Percentiles rank a stretch among this genome's conserved stretches.
Evolutionary conservation across 2,888 invertebrate species (phyloP).

Genomic region (Spisula subtruncata): DNA sequence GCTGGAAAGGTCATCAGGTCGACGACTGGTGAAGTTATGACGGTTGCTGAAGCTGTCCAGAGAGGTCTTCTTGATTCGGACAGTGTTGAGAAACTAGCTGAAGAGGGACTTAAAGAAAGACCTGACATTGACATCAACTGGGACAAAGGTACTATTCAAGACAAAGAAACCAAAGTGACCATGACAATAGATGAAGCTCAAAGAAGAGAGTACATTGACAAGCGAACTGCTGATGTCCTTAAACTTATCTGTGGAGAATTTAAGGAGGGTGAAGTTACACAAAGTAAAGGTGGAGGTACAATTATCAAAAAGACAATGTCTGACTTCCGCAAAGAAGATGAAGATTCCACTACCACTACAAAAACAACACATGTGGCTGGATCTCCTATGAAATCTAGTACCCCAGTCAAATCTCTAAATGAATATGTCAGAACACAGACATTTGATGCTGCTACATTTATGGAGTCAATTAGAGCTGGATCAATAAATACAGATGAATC

Average conservation of each 20-base stretch:
- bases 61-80: constrained; percentile 90
- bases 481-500: constrained; percentile 77
- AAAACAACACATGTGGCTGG: constrained; percentile 47
- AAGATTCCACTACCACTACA: constrained; percentile 46
- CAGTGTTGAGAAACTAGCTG: constrained; percentile 89
- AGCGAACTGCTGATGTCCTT: constrained; percentile 78
- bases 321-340: constrained; percentile 52
- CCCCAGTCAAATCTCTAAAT: constrained; percentile 53
- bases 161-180: constrained; percentile 91
- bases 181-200: constrained; percentile 94
- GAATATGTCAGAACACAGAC: constrained; percentile 57
- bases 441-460: constrained; percentile 87
- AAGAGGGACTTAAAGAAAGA: constrained; percentile 69
- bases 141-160: constrained; percentile 90
- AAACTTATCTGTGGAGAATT: constrained; percentile 66
- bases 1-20: constrained; percentile 89
- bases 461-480: constrained; percentile 89
- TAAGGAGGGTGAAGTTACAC: constrained; percentile 47
- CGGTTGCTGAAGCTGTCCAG: constrained; percentile 93
- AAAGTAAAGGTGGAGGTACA: constrained; percentile 15
- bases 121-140: constrained; percentile 90
- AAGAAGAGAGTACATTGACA: constrained; percentile 78
- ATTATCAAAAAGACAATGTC: constrained; percentile 35
- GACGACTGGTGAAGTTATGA: constrained; percentile 92
- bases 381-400: constrained; percentile 31